phyloP scores from a whole-genome alignment of 2,888 invertebrate species.

The Macroteleia sp. region DNA sequence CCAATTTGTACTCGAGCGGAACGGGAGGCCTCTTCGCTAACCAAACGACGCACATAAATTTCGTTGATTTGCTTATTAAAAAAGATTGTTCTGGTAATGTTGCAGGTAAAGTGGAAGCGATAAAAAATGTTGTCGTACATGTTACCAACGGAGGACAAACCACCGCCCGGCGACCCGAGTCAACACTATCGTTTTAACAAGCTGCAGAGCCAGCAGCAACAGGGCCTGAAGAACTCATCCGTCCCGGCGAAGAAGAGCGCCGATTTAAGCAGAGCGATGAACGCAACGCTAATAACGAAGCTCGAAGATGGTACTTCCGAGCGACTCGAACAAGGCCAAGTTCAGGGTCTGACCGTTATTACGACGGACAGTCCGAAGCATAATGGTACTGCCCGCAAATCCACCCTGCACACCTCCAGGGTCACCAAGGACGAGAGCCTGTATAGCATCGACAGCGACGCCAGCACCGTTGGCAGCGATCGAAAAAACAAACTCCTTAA shows the following conservation, averaged over 20 bases:
- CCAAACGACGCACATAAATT: neutral
- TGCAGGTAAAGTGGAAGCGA: slow-evolving; percentile 48
- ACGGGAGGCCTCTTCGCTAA: neutral
- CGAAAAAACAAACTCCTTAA: slow-evolving; percentile 89
- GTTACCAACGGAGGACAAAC: slow-evolving; percentile 91
- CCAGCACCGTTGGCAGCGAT: slow-evolving; percentile 87
- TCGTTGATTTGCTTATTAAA: slow-evolving; percentile 25
- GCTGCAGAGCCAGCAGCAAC: slow-evolving; percentile 59
- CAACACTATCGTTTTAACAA: slow-evolving; percentile 66
- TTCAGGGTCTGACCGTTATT: slow-evolving; percentile 63
- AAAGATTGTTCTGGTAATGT: slow-evolving; percentile 18
- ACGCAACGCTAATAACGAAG: slow-evolving; percentile 71
- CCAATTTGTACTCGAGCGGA: neutral
- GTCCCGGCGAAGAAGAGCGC: slow-evolving; percentile 64
- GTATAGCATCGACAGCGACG: slow-evolving; percentile 88
- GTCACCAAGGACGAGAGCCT: slow-evolving; percentile 88
- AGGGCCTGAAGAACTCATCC: slow-evolving; percentile 60
- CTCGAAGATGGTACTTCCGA: slow-evolving; percentile 62
- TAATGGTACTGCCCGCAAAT: slow-evolving; percentile 81
- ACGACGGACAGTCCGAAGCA: slow-evolving; percentile 79
- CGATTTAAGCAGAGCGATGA: slow-evolving; percentile 69
- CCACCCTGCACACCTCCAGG: slow-evolving; percentile 70
- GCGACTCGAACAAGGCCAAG: slow-evolving; percentile 57
- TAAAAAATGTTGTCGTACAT: slow-evolving; percentile 90
- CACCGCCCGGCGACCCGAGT: slow-evolving; percentile 85